These are phyloP conservation scores for Erebia aethiops DNA, from an alignment of 2,888 invertebrate species.

Conservation along the genomic window DNA sequence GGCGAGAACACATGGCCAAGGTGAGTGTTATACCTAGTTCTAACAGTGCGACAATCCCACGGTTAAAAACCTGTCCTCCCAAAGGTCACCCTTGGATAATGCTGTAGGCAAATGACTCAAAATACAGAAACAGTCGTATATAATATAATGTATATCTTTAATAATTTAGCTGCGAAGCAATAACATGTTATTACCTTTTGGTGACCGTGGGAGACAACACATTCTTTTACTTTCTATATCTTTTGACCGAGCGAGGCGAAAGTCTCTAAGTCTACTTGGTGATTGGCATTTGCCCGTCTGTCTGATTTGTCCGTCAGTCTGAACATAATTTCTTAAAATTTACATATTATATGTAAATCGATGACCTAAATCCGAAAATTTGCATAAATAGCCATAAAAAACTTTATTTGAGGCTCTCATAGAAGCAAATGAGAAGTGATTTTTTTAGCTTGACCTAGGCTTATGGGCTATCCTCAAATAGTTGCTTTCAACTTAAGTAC, in stretches of 20 bases:
- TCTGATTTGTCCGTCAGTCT: no score
- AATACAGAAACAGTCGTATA: not conserved
- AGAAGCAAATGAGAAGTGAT: no score
- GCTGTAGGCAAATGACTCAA: not conserved
- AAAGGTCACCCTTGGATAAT: not conserved
- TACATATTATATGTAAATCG: no score
- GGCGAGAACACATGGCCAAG: conserved; percentile 83
- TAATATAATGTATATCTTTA: not conserved
- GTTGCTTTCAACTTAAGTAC: no score
- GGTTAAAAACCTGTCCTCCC: not conserved
- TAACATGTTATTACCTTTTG: not conserved
- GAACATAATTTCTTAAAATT: no score
- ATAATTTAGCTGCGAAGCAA: conserved; percentile 8
- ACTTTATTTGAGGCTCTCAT: no score
- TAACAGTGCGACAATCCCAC: conserved; percentile 20
- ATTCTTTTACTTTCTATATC: not conserved
- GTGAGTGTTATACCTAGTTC: conserved; percentile 60
- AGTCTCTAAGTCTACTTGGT: not conserved
- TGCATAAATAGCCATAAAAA: no score
- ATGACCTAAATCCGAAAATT: no score
- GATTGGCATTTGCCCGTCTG: no score
- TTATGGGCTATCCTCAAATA: no score
- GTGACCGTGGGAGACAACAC: not conserved
- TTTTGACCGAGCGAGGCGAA: not conserved
- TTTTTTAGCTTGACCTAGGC: no score